Evolutionary conservation across 2,113 vertebrate species (phyloP).

Genomic region (Pterocles burchelli): DNA sequence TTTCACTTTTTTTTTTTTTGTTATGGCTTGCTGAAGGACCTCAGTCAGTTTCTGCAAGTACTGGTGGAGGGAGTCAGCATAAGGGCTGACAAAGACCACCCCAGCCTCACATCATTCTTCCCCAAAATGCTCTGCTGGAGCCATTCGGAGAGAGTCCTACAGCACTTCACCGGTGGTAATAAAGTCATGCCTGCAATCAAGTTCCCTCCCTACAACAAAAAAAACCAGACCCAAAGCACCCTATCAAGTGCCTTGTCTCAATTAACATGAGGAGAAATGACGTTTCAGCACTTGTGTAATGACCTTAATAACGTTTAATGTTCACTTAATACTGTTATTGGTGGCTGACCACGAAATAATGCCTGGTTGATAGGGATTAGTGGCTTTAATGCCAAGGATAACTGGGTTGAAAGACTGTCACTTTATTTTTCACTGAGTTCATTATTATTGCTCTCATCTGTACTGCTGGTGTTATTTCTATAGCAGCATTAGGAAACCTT

Average conservation of each 20-base stretch:
- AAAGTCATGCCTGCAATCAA: background rate
- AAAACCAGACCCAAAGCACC: background rate
- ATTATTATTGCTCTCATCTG: background rate
- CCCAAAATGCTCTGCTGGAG: background rate
- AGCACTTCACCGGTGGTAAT: background rate
- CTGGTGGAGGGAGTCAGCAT: background rate
- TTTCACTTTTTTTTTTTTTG: background rate
- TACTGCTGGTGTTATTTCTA: background rate
- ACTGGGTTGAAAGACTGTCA: background rate
- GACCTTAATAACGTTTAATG: background rate
- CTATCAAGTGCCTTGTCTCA: background rate
- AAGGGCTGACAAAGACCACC: background rate
- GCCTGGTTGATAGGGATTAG: background rate
- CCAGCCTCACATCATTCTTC: rapidly evolving
- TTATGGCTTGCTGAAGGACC: background rate
- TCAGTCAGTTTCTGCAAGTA: background rate
- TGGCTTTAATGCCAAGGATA: background rate
- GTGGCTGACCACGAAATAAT: background rate
- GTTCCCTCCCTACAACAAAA: background rate
- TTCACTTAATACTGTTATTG: background rate
- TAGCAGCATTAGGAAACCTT: background rate
- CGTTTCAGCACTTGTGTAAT: background rate
- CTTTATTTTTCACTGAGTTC: background rate
- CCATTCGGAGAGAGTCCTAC: background rate
- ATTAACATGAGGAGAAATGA: background rate